These are phyloP conservation scores for Eretmocerus hayati DNA, from an alignment of 2,888 invertebrate genomes.

Conservation along the genomic window DNA sequence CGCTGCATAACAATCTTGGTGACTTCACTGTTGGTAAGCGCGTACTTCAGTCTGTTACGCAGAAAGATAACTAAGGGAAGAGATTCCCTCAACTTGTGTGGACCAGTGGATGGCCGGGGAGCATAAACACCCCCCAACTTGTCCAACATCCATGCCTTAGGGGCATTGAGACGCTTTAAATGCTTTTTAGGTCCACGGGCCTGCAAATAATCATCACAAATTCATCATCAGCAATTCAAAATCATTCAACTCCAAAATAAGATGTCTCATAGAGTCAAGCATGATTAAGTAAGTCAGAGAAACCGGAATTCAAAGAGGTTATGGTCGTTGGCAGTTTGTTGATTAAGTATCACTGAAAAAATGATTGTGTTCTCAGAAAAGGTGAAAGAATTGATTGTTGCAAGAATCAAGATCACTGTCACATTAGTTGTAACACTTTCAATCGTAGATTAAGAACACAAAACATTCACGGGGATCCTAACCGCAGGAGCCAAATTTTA, in stretches of 20 bases:
- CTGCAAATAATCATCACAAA: constrained; percentile 59
- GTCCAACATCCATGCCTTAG: constrained; percentile 99
- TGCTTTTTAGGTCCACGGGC: constrained; percentile 99
- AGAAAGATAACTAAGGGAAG: constrained; percentile 94
- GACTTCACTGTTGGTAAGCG: constrained; percentile 91
- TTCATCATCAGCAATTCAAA: too few species aligned
- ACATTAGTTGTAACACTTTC: too few species aligned
- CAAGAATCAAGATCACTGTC: too few species aligned
- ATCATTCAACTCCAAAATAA: too few species aligned
- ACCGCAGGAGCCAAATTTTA: not conserved
- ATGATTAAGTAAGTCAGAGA: not conserved
- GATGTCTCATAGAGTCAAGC: not conserved
- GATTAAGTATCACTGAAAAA: too few species aligned
- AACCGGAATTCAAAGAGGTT: constrained; percentile 9
- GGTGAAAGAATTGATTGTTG: too few species aligned
- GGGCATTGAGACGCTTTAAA: constrained; percentile 97
- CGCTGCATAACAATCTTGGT: constrained; percentile 98
- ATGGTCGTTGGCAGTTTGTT: constrained; percentile 16
- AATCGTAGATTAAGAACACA: not conserved
- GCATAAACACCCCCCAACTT: constrained; percentile 97
- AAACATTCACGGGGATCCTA: not conserved
- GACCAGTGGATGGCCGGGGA: constrained; percentile 94
- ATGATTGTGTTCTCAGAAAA: too few species aligned
- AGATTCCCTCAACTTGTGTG: constrained; percentile 96
- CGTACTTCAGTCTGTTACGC: constrained; percentile 96